A percentile compares a stretch with the other conserved stretches of the same genome.
phyloP scores from a whole-genome alignment of 2,888 invertebrate species.

The Zaprionus obscuricornis region DNA sequence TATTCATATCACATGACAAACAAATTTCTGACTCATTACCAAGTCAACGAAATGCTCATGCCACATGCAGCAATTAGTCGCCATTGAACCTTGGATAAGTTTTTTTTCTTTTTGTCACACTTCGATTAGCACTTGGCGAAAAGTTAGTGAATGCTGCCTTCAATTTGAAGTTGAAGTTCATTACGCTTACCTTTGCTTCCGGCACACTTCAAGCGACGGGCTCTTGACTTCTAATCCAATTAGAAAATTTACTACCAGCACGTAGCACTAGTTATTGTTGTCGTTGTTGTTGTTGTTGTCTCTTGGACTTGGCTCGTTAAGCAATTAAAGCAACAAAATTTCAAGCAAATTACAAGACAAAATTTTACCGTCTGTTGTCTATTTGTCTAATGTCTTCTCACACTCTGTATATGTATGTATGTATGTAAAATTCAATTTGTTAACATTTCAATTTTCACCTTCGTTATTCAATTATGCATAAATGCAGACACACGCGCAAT shows the following conservation, averaged over 20 bases:
- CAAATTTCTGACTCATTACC: constrained; percentile 51
- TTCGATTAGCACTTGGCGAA: constrained; percentile 33
- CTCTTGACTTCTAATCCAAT: constrained; percentile 76
- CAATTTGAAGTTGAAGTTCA: constrained; percentile 47
- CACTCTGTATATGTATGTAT: background rate
- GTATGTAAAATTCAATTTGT: constrained; percentile 69
- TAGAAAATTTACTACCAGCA: constrained; percentile 59
- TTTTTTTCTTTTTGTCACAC: constrained; percentile 33
- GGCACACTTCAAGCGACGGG: constrained; percentile 27
- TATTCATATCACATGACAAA: constrained; percentile 69
- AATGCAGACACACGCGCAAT: constrained; percentile 48
- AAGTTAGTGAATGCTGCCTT: constrained; percentile 23
- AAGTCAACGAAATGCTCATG: background rate
- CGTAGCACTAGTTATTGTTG: too few species aligned
- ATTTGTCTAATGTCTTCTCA: too few species aligned
- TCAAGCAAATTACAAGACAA: background rate
- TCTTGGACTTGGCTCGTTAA: constrained; percentile 55
- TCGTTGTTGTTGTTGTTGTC: constrained; percentile 35
- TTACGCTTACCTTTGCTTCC: constrained; percentile 59
- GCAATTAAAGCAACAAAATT: constrained; percentile 39
- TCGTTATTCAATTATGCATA: constrained; percentile 73
- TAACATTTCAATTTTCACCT: constrained; percentile 77
- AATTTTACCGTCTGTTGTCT: too few species aligned
- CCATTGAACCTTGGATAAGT: constrained; percentile 39
- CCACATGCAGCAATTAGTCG: constrained; percentile 48